Evolutionary conservation across 2,797 vertebrate species (phyloP).

Genomic region (Darevskia nairensis): DNA sequence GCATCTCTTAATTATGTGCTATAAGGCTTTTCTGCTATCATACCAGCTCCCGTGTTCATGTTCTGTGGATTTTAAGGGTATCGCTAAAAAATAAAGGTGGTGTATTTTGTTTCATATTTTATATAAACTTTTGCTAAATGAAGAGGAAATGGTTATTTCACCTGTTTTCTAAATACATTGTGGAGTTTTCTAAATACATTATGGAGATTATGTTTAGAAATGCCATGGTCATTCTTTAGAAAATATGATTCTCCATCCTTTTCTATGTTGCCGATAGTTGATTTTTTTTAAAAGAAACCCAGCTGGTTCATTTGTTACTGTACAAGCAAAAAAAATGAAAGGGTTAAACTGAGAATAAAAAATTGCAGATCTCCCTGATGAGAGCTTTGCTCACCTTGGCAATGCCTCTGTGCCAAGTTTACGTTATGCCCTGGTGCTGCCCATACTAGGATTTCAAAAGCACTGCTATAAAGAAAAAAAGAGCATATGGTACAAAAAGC

Average conservation of each 20-base stretch:
- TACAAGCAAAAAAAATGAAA: constrained; percentile 25
- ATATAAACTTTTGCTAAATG: constrained; percentile 70
- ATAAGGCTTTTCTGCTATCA: constrained; percentile 82
- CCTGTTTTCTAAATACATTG: constrained; percentile 7
- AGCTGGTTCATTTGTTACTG: constrained; percentile 42
- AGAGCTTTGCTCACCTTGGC: constrained; percentile 58
- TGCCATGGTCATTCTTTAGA: constrained; percentile 26
- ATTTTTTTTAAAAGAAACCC: constrained; percentile 11
- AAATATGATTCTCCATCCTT: not conserved
- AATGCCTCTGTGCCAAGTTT: constrained; percentile 47
- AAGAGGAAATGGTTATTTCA: constrained; percentile 26
- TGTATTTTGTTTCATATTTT: constrained; percentile 73
- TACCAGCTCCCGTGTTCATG: constrained; percentile 76
- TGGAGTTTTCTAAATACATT: constrained; percentile 21
- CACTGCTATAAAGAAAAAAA: constrained; percentile 71
- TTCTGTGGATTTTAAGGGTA: constrained; percentile 76
- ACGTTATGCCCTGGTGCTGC: constrained; percentile 56
- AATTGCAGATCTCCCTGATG: constrained; percentile 18
- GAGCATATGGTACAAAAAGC: constrained; percentile 73
- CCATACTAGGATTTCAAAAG: constrained; percentile 71
- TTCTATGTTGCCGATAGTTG: constrained; percentile 8
- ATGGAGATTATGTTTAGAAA: constrained; percentile 40
- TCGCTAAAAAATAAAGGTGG: constrained; percentile 73
- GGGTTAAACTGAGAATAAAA: constrained; percentile 21
- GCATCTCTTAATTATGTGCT: constrained; percentile 86